Percentiles rank a stretch among this genome's conserved stretches.
Conservation (phyloP, 2,888 invertebrate species). For the Zeuzera pyrina region DNA sequence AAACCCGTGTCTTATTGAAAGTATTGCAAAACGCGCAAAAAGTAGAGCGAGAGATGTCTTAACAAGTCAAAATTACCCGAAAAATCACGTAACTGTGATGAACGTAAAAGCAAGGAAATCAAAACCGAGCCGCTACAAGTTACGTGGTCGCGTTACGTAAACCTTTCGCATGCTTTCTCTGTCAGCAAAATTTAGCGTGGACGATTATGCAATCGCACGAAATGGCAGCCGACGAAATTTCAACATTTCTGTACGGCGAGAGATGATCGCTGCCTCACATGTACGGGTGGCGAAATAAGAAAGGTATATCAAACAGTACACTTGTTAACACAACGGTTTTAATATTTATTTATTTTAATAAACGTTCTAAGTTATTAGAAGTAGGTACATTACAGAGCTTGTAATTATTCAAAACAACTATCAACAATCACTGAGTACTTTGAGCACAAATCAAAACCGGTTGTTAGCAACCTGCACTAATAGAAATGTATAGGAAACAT, state of each 20-base stretch:
- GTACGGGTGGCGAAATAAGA: conserved; percentile 60
- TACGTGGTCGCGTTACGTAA: conserved; percentile 64
- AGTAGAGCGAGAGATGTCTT: conserved; percentile 27
- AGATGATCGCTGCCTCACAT: conserved; percentile 45
- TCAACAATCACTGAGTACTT: conserved; percentile 24
- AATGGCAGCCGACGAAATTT: conserved; percentile 69
- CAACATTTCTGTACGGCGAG: conserved; percentile 54
- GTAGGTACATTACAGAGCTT: neutral
- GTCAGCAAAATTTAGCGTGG: conserved; percentile 71
- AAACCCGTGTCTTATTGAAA: neutral
- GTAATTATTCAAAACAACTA: conserved; percentile 28
- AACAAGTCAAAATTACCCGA: conserved; percentile 39
- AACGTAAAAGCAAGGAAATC: conserved; percentile 69
- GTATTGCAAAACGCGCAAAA: conserved; percentile 6
- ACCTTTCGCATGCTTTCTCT: conserved; percentile 72
- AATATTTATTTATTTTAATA: no score
- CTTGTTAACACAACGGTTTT: no score
- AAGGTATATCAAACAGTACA: conserved; percentile 27
- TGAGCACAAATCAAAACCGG: conserved; percentile 19
- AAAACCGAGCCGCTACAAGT: conserved; percentile 61
- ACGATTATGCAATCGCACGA: conserved; percentile 54
- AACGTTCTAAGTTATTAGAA: no score
- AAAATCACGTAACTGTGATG: conserved; percentile 60
- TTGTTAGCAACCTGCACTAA: conserved; percentile 16
- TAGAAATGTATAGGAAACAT: conserved; percentile 3